Conservation (phyloP, 2,888 invertebrate species). For the Ophioninae sp. region DNA sequence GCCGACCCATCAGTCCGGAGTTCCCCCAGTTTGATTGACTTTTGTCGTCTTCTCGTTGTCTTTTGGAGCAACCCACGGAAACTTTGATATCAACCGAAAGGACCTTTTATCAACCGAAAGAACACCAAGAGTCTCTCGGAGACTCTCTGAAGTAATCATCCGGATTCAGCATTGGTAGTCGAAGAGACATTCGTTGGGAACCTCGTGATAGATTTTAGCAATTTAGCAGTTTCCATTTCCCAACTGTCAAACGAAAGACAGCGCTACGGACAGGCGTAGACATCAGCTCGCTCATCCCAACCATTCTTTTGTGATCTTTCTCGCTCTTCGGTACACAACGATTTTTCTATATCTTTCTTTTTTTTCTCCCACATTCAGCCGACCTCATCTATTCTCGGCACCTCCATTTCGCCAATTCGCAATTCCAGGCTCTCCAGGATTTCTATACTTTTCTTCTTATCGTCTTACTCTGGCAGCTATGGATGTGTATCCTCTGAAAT, state of each 20-base stretch:
- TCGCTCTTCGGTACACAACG: slow-evolving; percentile 39
- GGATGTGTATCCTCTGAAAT: slow-evolving; percentile 2
- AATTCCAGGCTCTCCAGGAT: slow-evolving; percentile 45
- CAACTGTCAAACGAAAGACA: slow-evolving; percentile 13
- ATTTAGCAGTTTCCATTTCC: not conserved
- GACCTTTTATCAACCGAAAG: not conserved
- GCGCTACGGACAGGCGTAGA: slow-evolving; percentile 58
- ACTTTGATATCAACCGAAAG: not conserved
- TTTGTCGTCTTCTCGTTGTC: too few species aligned
- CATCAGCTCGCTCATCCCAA: slow-evolving; percentile 59
- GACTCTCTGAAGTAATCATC: not conserved
- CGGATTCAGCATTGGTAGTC: not conserved
- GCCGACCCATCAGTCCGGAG: not conserved
- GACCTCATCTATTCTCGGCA: slow-evolving; percentile 43
- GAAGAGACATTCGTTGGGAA: not conserved
- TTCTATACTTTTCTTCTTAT: slow-evolving; percentile 13
- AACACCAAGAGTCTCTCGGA: not conserved
- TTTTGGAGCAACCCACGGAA: too few species aligned
- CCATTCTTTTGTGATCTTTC: slow-evolving; percentile 37
- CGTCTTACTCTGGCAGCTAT: slow-evolving; percentile 44
- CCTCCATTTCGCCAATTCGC: slow-evolving; percentile 49
- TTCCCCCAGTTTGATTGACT: not conserved
- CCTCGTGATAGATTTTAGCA: not conserved
- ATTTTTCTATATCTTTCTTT: not conserved
- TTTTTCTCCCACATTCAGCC: slow-evolving; percentile 22